Evolutionary conservation across 1,140 invertebrate species (phyloP).

Genomic region (Varroa destructor): DNA sequence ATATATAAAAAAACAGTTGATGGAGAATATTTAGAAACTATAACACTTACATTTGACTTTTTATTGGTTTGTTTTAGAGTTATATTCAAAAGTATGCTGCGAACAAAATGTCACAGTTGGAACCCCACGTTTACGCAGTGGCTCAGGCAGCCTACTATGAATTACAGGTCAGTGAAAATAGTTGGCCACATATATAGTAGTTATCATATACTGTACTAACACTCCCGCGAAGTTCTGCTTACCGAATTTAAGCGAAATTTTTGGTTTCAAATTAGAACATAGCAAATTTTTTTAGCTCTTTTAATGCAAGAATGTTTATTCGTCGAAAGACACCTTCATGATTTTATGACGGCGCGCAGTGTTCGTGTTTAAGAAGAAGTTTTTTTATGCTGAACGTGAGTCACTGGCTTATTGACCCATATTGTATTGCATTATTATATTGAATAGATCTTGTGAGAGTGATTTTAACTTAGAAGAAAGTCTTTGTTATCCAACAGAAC

Average conservation of each 20-base stretch:
- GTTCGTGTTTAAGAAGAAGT: no score
- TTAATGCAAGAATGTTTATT: neutral
- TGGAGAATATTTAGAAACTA: neutral
- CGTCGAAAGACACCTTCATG: no score
- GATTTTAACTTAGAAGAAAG: neutral
- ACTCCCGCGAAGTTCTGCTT: no score
- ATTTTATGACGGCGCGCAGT: no score
- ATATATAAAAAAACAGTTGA: neutral
- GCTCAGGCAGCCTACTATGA: slow-evolving; percentile 73
- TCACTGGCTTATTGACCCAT: no score
- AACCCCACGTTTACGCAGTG: slow-evolving; percentile 77
- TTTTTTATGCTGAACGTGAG: no score
- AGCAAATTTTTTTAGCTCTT: neutral
- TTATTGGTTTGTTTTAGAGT: slow-evolving; percentile 48
- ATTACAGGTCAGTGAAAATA: slow-evolving; percentile 37
- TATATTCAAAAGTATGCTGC: slow-evolving; percentile 56
- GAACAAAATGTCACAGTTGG: slow-evolving; percentile 60
- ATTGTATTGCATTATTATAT: no score
- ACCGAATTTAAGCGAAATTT: no score
- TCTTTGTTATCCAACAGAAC: slow-evolving; percentile 45
- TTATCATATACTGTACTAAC: no score
- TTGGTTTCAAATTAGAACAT: no score
- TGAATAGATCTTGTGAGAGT: neutral
- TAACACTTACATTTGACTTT: neutral
- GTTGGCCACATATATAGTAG: no score